Base-by-base conservation (phyloP, 92 coral and sea anemone genomes). In the Paramuricea clavata region DNA sequence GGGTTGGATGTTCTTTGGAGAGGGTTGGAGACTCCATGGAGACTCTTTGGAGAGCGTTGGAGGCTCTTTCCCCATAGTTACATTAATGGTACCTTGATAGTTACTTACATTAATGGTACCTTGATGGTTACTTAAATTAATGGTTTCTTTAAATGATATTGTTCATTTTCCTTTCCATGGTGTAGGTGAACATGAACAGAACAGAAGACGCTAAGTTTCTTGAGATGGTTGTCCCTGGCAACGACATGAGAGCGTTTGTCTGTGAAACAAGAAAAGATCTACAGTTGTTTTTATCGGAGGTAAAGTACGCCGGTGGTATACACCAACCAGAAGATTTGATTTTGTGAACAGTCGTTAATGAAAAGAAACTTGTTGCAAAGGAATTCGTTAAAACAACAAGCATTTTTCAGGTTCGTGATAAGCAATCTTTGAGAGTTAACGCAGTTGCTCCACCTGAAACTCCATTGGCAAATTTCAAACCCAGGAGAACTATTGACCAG, bases 201-300 rank as follows among this genome's bases (percentile, higher is more conserved):
- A 91, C 88, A 1, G 89, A 69, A 36, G 78, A 93, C 83, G 99
- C 99, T 47, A 96, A 94, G 81, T 96, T 72, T 83, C 85, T 96
- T 36, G 99, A 96, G 71, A 88, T 76, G 19, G 76, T 96, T 75
- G 92, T 96, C 64, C 87, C 92, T 77, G 82, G 74, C n/a, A 89
- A 96, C 83, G 99, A 96, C 83, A 78, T 89, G 84, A 90, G 88
- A 81, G 93, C 98, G 41, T 96, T 96, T 92, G 98, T 96, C 13
- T 94, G 98, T 89, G 97, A 95, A 68, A 88, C 90, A 89, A 93
- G 96, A 86, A 98, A 93, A 21, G 99, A 96, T 86, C 83, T 96
- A 81, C 92, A 91, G 52, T 81, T 93, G 17, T 96, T 96, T 71
- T 79, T 96, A 64, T 90, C 90, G 26, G 99, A 96, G 95, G 99